Percentiles rank a stretch among this genome's conserved stretches.
Evolutionary conservation across 2,888 invertebrate species (phyloP).

Genomic region (Agapostemon virescens): DNA sequence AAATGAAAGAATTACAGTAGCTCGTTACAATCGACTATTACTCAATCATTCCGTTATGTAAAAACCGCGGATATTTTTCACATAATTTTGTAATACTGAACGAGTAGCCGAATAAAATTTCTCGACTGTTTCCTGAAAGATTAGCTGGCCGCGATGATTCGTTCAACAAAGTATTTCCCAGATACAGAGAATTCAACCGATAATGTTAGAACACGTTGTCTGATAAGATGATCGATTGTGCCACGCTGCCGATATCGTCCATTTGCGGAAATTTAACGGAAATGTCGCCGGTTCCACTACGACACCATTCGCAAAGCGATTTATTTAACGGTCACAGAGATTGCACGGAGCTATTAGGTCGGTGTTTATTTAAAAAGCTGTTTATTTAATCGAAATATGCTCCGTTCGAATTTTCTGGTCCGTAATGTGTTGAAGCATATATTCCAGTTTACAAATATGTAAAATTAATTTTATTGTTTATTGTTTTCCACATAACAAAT

Average conservation of each 20-base stretch:
- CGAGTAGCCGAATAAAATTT: not conserved
- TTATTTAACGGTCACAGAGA: no score
- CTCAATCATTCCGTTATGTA: not conserved
- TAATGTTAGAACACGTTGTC: not conserved
- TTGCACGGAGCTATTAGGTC: no score
- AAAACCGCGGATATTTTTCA: not conserved
- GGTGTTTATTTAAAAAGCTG: no score
- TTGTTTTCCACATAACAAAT: no score
- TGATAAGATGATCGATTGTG: constrained; percentile 16
- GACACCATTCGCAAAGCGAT: not conserved
- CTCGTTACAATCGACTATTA: not conserved
- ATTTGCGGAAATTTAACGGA: constrained; percentile 8
- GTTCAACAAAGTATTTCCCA: not conserved
- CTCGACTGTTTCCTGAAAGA: not conserved
- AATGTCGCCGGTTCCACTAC: not conserved
- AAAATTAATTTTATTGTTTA: no score
- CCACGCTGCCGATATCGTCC: not conserved
- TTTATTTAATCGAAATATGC: no score
- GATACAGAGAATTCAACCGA: not conserved
- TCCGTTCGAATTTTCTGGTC: no score
- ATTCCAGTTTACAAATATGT: no score
- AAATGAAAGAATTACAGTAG: not conserved
- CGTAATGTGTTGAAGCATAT: no score
- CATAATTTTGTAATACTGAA: not conserved
- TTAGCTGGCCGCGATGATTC: not conserved